Conservation (phyloP, 2,113 vertebrate species). For the Ellobius talpinus region DNA sequence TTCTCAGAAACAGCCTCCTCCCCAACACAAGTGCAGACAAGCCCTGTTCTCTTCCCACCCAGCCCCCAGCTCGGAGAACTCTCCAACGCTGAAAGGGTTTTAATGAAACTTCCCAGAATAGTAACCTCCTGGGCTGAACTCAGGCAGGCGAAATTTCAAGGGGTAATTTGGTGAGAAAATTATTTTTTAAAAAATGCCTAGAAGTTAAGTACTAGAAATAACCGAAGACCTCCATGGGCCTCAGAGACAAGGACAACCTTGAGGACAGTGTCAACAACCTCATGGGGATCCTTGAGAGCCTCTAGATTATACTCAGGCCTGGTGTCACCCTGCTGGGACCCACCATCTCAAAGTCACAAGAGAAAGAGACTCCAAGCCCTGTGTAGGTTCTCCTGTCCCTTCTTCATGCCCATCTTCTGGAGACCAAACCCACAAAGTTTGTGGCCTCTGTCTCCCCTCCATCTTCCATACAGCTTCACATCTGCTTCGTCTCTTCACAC, state of each 20-base stretch:
- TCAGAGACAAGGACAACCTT: fast-evolving
- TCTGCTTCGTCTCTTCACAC: not conserved
- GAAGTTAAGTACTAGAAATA: not conserved
- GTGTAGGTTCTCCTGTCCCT: not conserved
- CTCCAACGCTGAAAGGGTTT: constrained; percentile 42
- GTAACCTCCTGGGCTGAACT: constrained; percentile 66
- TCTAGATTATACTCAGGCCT: not conserved
- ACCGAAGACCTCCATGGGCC: not conserved
- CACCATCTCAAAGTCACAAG: not conserved
- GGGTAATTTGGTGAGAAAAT: constrained; percentile 33
- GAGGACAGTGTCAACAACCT: not conserved
- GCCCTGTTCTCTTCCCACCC: not conserved
- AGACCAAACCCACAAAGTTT: not conserved
- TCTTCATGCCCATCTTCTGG: not conserved
- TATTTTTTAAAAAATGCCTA: not conserved
- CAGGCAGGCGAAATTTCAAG: constrained; percentile 51
- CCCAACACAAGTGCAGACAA: not conserved
- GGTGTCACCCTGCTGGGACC: not conserved
- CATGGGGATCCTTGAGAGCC: fast-evolving
- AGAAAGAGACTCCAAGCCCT: fast-evolving
- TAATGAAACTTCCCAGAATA: constrained; percentile 71
- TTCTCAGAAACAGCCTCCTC: not conserved
- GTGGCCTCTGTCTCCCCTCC: not conserved
- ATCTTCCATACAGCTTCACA: fast-evolving
- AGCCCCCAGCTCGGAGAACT: not conserved